These are phyloP conservation scores for Cheilosia scutellata DNA, from an alignment of 2,888 invertebrate species.

Conservation along the genomic window DNA sequence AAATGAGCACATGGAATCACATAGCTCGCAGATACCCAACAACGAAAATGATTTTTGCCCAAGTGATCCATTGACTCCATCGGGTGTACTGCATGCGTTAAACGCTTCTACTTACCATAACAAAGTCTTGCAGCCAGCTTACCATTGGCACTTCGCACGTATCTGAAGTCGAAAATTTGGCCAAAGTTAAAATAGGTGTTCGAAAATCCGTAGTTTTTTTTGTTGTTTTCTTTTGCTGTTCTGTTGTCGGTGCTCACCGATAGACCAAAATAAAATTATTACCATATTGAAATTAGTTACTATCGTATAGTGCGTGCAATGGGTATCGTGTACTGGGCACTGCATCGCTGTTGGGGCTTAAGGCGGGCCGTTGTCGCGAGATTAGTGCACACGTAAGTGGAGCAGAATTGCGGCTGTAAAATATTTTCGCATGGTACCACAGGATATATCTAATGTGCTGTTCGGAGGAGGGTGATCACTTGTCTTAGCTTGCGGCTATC, in stretches of 20 bases:
- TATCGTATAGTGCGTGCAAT: conserved; percentile 61
- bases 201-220: conserved; percentile 48
- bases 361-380: conserved; percentile 51
- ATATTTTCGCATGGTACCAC: conserved; percentile 52
- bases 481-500: conserved; percentile 70
- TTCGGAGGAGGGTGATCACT: conserved; percentile 64
- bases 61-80: conserved; percentile 67
- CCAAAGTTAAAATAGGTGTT: conserved; percentile 64
- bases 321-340: conserved; percentile 47
- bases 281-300: conserved; percentile 71
- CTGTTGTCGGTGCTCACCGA: conserved; percentile 55
- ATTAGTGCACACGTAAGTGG: conserved; percentile 62
- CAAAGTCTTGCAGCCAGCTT: conserved; percentile 36
- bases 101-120: conserved; percentile 63
- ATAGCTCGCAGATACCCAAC: conserved; percentile 64
- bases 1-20: conserved; percentile 62
- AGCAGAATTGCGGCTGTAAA: conserved; percentile 54
- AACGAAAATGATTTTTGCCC: conserved; percentile 57
- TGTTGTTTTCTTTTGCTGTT: conserved; percentile 25
- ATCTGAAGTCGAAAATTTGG: conserved; percentile 47
- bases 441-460: conserved; percentile 50
- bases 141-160: conserved; percentile 44
- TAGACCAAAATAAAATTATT: conserved; percentile 68
- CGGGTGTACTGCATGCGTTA: conserved; percentile 63
- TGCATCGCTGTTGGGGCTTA: conserved; percentile 36